Conservation (phyloP, 2,888 invertebrate genomes). For the Steinernema carpocapsae region DNA sequence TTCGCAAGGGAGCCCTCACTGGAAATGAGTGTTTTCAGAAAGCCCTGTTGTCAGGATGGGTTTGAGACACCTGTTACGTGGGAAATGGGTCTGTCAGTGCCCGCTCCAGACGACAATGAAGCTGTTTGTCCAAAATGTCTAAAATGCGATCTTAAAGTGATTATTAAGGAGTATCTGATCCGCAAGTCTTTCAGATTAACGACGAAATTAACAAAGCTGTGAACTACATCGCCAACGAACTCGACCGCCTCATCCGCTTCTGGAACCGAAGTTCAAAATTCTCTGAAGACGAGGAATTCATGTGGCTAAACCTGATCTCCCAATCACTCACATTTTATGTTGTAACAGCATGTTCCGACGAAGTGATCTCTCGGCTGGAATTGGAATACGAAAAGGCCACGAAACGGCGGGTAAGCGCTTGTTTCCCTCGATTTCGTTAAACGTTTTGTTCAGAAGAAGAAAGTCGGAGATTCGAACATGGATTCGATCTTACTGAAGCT, state of each 20-base stretch:
- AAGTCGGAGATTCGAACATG: not conserved
- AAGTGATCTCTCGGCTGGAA: not conserved
- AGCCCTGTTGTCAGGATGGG: no score
- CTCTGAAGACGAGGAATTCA: not conserved
- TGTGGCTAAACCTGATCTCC: not conserved
- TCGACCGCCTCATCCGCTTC: not conserved
- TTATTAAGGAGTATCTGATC: no score
- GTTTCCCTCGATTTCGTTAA: not conserved
- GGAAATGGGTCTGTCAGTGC: no score
- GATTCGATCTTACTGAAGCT: not conserved
- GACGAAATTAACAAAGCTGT: slow-evolving; percentile 3
- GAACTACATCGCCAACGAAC: not conserved
- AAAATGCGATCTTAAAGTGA: no score
- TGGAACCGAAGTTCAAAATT: not conserved
- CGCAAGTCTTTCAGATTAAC: slow-evolving; percentile 13
- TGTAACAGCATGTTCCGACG: not conserved
- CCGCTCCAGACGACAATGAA: no score
- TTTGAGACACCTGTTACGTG: no score
- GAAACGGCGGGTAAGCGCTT: not conserved
- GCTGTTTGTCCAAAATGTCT: no score
- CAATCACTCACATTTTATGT: not conserved
- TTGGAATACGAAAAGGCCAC: not conserved
- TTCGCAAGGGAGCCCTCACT: no score
- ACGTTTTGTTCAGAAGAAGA: not conserved
- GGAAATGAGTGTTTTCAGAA: no score